These are phyloP conservation scores for Troilus luridus DNA, from an alignment of 2,888 invertebrate species.

Conservation along the genomic window DNA sequence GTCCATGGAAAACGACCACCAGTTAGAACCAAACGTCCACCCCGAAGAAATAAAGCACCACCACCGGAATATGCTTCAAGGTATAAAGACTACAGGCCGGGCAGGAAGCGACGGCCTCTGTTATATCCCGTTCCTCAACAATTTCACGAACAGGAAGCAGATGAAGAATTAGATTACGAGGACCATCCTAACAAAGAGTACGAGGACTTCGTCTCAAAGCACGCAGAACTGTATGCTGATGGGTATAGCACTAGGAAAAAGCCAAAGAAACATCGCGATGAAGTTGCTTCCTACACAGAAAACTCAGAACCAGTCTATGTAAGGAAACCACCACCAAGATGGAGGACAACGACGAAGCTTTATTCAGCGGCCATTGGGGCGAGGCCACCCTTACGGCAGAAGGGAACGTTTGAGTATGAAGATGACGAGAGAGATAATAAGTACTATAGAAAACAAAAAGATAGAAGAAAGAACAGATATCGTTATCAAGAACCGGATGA, in stretches of 20 bases:
- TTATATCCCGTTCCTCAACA: slow-evolving; percentile 58
- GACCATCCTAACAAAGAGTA: slow-evolving; percentile 62
- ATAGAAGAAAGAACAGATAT: slow-evolving; percentile 19
- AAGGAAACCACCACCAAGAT: slow-evolving; percentile 48
- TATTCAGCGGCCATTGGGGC: slow-evolving; percentile 61
- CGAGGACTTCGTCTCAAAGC: slow-evolving; percentile 65
- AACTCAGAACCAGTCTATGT: slow-evolving; percentile 55
- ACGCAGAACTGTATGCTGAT: slow-evolving; percentile 64
- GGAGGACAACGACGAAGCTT: slow-evolving; percentile 59
- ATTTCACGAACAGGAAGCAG: slow-evolving; percentile 63
- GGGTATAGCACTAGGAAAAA: slow-evolving; percentile 63
- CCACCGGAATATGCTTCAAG: slow-evolving; percentile 55
- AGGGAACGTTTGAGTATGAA: slow-evolving; percentile 51
- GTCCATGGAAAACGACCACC: slow-evolving; percentile 59
- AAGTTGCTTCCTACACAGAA: slow-evolving; percentile 45
- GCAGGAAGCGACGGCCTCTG: slow-evolving; percentile 58
- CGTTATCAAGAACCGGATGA: slow-evolving; percentile 55
- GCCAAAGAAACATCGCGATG: slow-evolving; percentile 43
- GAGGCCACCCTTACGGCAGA: slow-evolving; percentile 58
- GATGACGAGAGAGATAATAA: slow-evolving; percentile 57
- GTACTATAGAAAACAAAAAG: not conserved
- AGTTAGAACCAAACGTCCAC: slow-evolving; percentile 58
- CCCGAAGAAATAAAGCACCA: slow-evolving; percentile 55
- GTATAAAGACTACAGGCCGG: slow-evolving; percentile 59
- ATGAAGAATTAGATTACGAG: slow-evolving; percentile 63